A percentile compares a stretch with the other conserved stretches of the same genome.
Evolutionary conservation across 2,113 vertebrate species (phyloP).

Genomic region (Rynchops niger): DNA sequence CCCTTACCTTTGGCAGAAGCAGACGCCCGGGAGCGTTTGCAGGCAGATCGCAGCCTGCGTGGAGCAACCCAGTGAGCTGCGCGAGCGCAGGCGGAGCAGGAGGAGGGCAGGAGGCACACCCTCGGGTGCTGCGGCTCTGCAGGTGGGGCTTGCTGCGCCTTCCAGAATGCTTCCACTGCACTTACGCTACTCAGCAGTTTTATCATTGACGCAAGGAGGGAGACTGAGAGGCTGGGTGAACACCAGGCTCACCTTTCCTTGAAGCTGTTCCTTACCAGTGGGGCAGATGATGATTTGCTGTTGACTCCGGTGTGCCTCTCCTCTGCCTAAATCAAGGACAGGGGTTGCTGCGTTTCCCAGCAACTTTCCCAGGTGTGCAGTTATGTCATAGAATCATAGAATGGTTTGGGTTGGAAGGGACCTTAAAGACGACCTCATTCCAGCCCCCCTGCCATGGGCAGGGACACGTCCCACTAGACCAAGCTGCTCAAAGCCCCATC

Average conservation of each 20-base stretch:
- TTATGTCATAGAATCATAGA: not conserved
- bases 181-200: not conserved
- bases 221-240: not conserved
- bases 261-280: not conserved
- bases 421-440: not conserved
- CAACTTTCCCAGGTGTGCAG: rapidly evolving
- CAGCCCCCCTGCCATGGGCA: not conserved
- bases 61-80: not conserved
- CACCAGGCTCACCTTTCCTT: not conserved
- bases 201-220: not conserved
- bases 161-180: not conserved
- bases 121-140: rapidly evolving
- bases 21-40: not conserved
- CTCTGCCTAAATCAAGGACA: not conserved
- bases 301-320: not conserved
- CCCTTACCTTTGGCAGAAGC: not conserved
- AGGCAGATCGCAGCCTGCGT: not conserved
- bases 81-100: not conserved
- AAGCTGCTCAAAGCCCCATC: not conserved
- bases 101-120: not conserved
- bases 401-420: not conserved
- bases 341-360: not conserved
- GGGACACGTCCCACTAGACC: not conserved
- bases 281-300: not conserved
- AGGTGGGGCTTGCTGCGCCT: not conserved